Base-by-base conservation (phyloP, 1,140 invertebrate genomes). In the Pogonus chalceus region DNA sequence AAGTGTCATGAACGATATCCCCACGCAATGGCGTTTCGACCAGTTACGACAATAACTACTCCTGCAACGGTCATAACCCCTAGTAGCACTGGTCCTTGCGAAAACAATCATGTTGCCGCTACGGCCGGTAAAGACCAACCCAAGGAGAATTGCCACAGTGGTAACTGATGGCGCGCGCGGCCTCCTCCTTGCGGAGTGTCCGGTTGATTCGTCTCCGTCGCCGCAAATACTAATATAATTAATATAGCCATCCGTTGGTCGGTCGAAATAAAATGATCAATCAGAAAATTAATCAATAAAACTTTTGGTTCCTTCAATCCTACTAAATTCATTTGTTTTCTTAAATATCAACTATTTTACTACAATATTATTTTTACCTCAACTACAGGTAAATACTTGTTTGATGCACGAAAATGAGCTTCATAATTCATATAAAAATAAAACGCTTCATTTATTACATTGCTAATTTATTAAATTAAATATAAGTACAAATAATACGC, bases 1-100 rank as follows among this genome's bases (percentile, higher is more conserved):
- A 77, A 77, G 60, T 92, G 90, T 68, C 80, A 83, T 58, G 72
- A 77, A 62, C 79, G 78, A 54, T 94, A 88, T 68, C 86, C 83
- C 4, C 82, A 84, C 65, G 84, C 85, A 23, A 75, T 78, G 56
- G 81, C 83, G 21, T 90, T 89, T 69, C 76, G 75, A 56, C 73
- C 77, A 23, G 65, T 72, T 20, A 70, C 71, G 35, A 54, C 66
- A 12, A n/a, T n/a, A n/a, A 58, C 61, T 18, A 47, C 61, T 4
- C 54, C 65, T 10, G 20, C 60, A n/a, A 18, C 31, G 21, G 22
- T 18, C 4, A 12, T 4, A 10, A 18, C 9, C 9, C 7, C 7
- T 4, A 14, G 26, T 4, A 14, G 26, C 14, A 14, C 26, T 14
- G 26, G 26, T 31, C 37, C 37, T 3, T 43, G 37, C 18, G 37